Base-by-base conservation (phyloP, 2,113 vertebrate genomes). In the Passer montanus region DNA sequence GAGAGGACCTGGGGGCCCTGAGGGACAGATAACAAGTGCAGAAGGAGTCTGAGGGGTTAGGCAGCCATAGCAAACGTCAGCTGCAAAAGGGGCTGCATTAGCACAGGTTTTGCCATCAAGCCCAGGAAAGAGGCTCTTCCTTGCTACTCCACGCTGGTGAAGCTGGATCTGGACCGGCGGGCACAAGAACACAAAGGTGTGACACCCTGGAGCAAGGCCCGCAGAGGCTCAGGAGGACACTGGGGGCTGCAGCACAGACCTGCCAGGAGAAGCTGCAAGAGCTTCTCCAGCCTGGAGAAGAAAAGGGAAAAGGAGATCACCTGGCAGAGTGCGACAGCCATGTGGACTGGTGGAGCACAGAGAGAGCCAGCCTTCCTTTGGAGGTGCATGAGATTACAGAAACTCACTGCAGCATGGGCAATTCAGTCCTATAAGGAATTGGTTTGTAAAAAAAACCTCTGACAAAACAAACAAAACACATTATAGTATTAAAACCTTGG, bases 311-410 rank as follows among this genome's bases (percentile, higher is more conserved):
- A 86, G 14, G 39, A 58, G 43, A 41, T 52, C 0, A 2, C 72
- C 9, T 13, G n/a, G 27, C 21, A 27, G 43, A 69, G 16, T 5
- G 37, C 1, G 1, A 33, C 3, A 6, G 33, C 49, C 9, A 2
- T 2, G 19, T 3, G 49, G 49, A 35, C 50, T 26, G 55, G 43
- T 30, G 55, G 62, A 27, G 60, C 35, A 35, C 53, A 47, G 33
- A 30, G 11, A 18, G 39, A 60, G 44, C 69, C 87, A 64, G 56
- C 20, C 63, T 86, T 44, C 28, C 53, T 70, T 31, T 49, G 20
- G 58, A 31, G 52, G 12, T 26, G 30, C 5, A 1, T 11, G 35
- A 37, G n/a, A 64, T 43, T 23, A 52, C 37, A 44, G 23, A 23
- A 44, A 50, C 59, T 41, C 37, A 23, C 47, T 62, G 87, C 53